Base-by-base conservation (phyloP, 2,113 vertebrate species). In the Gallinago paraguaiae region DNA sequence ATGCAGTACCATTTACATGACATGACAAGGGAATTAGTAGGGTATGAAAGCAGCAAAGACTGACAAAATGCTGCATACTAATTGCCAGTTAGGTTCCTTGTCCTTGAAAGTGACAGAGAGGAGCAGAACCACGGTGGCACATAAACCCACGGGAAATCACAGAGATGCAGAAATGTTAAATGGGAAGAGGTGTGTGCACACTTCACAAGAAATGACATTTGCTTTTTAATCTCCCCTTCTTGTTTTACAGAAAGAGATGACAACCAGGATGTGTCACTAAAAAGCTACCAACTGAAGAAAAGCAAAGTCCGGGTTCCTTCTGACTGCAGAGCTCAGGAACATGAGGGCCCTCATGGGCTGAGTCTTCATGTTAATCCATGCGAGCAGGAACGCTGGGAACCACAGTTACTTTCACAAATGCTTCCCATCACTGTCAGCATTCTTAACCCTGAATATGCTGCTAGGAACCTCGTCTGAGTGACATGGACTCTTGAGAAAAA, bases 241-340 rank as follows among this genome's bases (percentile, higher is more conserved):
- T 97, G 50, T 96, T 95, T 98, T 98, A 70, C 98, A 99, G 98
- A 98, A 98, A 90, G 98, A 99, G 92, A 98, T 98, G 98, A 98
- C 98, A 31, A 79, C 95, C 90, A 97, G 97, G 86, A 98, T 99
- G 97, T 98, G 98, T 96, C 98, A 98, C 86, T 99, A 88, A 97
- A 60, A n/a, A 90, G 60, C 54, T 65, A 41, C 25, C 28, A 8
- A 37, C 35, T 25, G 56, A 96, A 97, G 93, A 95, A 86, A 92
- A 82, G 69, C 39, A 6, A 91, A 91, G 37, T 53, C 56, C 82
- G 17, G 2, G 90, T 93, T 94, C 51, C 54, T 96, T 86, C 74
- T 76, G 64, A 70, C 65, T 76, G 50, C 54, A 23, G 86, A 48
- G 23, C 64, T 74, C 33, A 67, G 95, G 82, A 91, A 69, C 15